Base-by-base conservation (phyloP, 2,113 vertebrate genomes). In the Eretmochelys imbricata region DNA sequence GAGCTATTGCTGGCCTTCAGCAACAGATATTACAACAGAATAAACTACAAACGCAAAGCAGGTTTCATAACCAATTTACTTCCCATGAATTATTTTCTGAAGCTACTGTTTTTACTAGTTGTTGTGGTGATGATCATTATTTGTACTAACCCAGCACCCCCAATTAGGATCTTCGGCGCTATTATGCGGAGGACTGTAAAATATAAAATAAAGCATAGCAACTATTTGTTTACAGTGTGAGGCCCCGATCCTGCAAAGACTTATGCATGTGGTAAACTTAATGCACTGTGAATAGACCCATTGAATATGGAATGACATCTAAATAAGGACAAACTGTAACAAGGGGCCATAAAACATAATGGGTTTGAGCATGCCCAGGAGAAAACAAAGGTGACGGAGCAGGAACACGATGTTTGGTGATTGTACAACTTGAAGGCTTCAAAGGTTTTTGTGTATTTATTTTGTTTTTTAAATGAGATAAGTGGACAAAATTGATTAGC, bases 401-500 rank as follows among this genome's bases (percentile, higher is more conserved):
- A 3, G 4, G 51, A 93, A 80, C 16, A 62, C 3, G 0, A 4
- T 65, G 22, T 82, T 82, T 82, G 27, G 88, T 14, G 83, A 94
- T 72, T 53, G 0, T 82, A 62, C n/a, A 38, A 80, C 65, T 7
- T 22, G 69, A 93, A 89, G 49, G 1, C 48, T 16, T 87, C 7
- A 1, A 81, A 12, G 2, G 42, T 79, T 51, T 27, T 72, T 19
- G 17, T 29, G 27, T 72, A 31, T 82, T 51, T 54, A 31, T 54
- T 91, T 53, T 4, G 27, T 50, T 89, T 55, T 4, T 3, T 29
- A 54, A 54, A 48, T 54, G 11, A 16, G 57, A 89, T 13, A 38
- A 49, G 69, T 76, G 0, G 65, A 69, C 19, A 38, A n/a, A 5
- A 35, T n/a, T 65, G 31, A 69, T 69, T 38, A 0, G 59, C 8